Conservation (phyloP, 2,888 invertebrate species). For the Osmoderma eremita region DNA sequence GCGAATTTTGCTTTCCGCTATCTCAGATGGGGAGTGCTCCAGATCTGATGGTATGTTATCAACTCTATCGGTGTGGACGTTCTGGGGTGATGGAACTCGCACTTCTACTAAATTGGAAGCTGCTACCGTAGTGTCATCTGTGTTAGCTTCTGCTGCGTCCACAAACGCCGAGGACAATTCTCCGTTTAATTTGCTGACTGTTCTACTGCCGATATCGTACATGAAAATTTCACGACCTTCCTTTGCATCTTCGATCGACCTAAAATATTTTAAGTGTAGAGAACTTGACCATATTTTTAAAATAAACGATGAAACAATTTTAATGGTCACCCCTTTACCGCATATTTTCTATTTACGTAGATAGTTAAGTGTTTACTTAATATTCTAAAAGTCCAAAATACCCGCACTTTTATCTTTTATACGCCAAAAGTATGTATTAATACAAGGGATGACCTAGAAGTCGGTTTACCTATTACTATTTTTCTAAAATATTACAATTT, state of each 20-base stretch:
- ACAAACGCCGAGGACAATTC: constrained; percentile 87
- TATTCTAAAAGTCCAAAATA: too few species aligned
- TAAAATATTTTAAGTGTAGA: constrained; percentile 39
- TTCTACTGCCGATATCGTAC: constrained; percentile 81
- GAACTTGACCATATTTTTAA: too few species aligned
- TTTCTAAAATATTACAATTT: too few species aligned
- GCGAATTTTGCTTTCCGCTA: constrained; percentile 53
- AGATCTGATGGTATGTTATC: constrained; percentile 48
- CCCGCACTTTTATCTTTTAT: too few species aligned
- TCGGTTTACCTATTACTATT: too few species aligned
- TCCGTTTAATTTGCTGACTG: constrained; percentile 81
- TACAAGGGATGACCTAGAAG: too few species aligned
- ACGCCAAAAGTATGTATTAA: too few species aligned
- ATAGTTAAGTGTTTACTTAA: too few species aligned
- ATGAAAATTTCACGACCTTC: constrained; percentile 84
- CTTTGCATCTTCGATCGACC: constrained; percentile 41
- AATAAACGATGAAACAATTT: too few species aligned
- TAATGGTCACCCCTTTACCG: too few species aligned
- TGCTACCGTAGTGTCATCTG: constrained; percentile 57
- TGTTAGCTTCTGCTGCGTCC: constrained; percentile 87
- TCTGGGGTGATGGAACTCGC: constrained; percentile 52
- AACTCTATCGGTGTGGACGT: constrained; percentile 27
- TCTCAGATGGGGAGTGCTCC: constrained; percentile 52
- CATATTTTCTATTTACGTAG: too few species aligned
- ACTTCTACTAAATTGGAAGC: constrained; percentile 57